Evolutionary conservation across 2,888 invertebrate genomes (phyloP), one percentile per base, ranked within the genome.

Genomic region (Dusona sp.): DNA sequence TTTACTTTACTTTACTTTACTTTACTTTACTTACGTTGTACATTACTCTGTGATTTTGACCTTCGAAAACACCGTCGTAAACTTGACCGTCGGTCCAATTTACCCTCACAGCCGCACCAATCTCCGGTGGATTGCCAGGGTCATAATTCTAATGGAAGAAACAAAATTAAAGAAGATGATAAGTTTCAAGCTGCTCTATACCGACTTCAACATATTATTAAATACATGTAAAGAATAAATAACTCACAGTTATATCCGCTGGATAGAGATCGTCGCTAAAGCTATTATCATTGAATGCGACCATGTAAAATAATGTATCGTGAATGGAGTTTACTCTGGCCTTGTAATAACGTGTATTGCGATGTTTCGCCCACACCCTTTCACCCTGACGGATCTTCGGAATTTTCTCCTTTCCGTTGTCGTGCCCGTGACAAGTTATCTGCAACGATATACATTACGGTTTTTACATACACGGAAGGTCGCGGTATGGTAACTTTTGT

Each of bases 331-430:
- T 90, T 11, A 97, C 95, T 84, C 93, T 94, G 19, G 95, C 96
- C 86, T 95, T 94, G 91, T 96, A 96, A 91, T 95, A 96, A 65
- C 96, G 94, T 3, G 94, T 95, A 88, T 96, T 96, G 79, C 95
- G 95, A 92, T 96, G 96, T 88, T 95, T 96, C 0, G 96, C 96
- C 95, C 96, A 96, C 4, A 96, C 96, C n/a, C 90, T 91, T 80
- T 95, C 95, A 1, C 93, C 93, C 54, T 92, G 92, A 19, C 92
- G 90, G 61, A 93, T 90, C 65, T 91, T 90, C 13, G 93, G 92
- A 45, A 90, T 90, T 84, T 92, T 93, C 8, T 91, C 92, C 36
- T 91, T 93, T 3, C 90, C 91, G 16, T 90, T 91, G 13, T 90
- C 89, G 54, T 94, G 94, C 4, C 89, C 90, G 74, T 92, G 91